Conservation (phyloP, 1,140 invertebrate species). For the Nymphalis io region DNA sequence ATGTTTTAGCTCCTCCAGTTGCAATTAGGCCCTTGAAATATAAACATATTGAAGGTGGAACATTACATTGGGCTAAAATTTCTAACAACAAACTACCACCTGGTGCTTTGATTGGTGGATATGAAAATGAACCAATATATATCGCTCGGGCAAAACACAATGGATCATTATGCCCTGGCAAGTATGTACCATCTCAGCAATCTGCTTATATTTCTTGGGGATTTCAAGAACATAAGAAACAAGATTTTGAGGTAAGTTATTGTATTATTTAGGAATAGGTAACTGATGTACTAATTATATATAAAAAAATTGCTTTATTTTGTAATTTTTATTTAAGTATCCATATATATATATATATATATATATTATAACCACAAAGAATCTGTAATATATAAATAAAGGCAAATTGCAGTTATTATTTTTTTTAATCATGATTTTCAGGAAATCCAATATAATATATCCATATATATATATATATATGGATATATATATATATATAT, state of each 20-base stretch:
- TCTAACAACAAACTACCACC: conserved; percentile 81
- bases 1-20: conserved; percentile 11
- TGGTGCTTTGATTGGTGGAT: conserved; percentile 86
- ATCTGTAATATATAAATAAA: conserved; percentile 47
- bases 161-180: conserved; percentile 86
- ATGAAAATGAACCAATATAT: conserved; percentile 84
- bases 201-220: conserved; percentile 88
- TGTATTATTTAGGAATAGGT: too few species aligned
- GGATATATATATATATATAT: too few species aligned
- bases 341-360: too few species aligned
- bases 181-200: conserved; percentile 84
- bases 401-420: background rate
- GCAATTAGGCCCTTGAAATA: background rate
- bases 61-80: conserved; percentile 45
- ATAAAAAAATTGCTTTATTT: too few species aligned
- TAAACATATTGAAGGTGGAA: conserved; percentile 39
- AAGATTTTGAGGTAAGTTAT: conserved; percentile 84
- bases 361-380: conserved; percentile 59
- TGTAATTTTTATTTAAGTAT: too few species aligned
- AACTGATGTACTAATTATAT: too few species aligned
- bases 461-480: too few species aligned
- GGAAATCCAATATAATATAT: too few species aligned
- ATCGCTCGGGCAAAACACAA: conserved; percentile 83
- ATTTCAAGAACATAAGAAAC: conserved; percentile 85
- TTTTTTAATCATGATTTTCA: too few species aligned